These are phyloP conservation scores for Cotesia vestalis DNA, from an alignment of 1,140 invertebrate genomes.

Conservation along the genomic window DNA sequence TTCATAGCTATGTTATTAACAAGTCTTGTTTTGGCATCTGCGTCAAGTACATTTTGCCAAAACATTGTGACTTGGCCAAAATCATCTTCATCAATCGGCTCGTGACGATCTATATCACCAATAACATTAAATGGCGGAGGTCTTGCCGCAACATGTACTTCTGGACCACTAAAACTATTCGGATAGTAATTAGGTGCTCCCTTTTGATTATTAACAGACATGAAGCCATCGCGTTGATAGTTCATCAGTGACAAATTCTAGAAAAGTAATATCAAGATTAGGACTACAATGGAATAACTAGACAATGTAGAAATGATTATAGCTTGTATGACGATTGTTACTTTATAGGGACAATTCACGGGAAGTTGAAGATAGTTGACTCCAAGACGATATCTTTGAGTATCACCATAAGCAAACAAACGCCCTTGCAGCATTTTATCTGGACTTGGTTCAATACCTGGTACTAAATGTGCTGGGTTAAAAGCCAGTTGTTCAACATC, in stretches of 20 bases:
- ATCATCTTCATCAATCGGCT: conserved; percentile 89
- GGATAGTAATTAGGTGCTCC: conserved; percentile 95
- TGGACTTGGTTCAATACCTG: conserved; percentile 89
- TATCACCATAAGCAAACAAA: conserved; percentile 94
- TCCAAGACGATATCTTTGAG: conserved; percentile 92
- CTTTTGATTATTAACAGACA: conserved; percentile 73
- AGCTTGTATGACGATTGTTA: conserved; percentile 42
- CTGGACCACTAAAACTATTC: conserved; percentile 90
- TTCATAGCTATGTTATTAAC: conserved; percentile 84
- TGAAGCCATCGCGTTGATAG: conserved; percentile 89
- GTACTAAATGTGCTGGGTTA: conserved; percentile 89
- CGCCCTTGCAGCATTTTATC: conserved; percentile 97
- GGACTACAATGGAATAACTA: neutral
- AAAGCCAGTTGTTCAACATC: conserved; percentile 97
- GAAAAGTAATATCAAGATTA: conserved; percentile 20
- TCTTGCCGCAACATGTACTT: conserved; percentile 61
- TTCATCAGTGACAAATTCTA: conserved; percentile 68
- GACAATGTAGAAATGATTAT: neutral
- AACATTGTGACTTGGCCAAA: conserved; percentile 85
- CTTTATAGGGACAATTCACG: conserved; percentile 91
- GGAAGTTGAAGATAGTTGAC: conserved; percentile 92
- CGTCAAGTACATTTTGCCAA: conserved; percentile 82
- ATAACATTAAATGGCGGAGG: conserved; percentile 64
- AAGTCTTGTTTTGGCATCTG: conserved; percentile 75
- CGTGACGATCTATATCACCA: conserved; percentile 78